Percentiles rank a stretch among this genome's conserved stretches.
These are phyloP conservation scores for Linnaemya tessellans DNA, from an alignment of 2,888 invertebrate species.

Conservation along the genomic window DNA sequence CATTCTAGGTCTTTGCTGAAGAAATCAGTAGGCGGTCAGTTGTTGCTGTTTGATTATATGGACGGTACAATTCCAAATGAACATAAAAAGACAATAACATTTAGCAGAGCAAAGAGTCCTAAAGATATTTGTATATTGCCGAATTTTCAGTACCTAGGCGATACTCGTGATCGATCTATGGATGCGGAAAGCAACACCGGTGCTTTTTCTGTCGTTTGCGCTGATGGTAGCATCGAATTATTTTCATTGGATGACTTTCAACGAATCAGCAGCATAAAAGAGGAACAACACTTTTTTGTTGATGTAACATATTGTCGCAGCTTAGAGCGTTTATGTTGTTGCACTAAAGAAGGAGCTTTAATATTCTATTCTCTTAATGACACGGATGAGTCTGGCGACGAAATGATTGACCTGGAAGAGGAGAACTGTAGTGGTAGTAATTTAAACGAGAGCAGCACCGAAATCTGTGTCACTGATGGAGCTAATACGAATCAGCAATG, in stretches of 20 bases:
- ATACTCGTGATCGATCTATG: slow-evolving; percentile 5
- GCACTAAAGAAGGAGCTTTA: slow-evolving; percentile 91
- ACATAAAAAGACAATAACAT: slow-evolving; percentile 84
- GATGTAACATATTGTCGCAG: slow-evolving; percentile 94
- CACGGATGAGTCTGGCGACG: slow-evolving; percentile 88
- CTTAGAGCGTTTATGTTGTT: slow-evolving; percentile 93
- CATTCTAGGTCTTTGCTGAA: slow-evolving; percentile 38
- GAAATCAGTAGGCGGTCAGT: slow-evolving; percentile 78
- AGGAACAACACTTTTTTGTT: slow-evolving; percentile 89
- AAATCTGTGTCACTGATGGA: slow-evolving; percentile 64
- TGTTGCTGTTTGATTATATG: slow-evolving; percentile 79
- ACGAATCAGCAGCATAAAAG: slow-evolving; percentile 87
- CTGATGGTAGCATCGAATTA: slow-evolving; percentile 89
- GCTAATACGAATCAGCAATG: slow-evolving; percentile 44
- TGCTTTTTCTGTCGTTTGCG: slow-evolving; percentile 89
- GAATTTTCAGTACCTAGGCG: slow-evolving; percentile 68
- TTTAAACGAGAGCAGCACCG: slow-evolving; percentile 41
- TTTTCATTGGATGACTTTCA: slow-evolving; percentile 89
- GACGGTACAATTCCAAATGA: slow-evolving; percentile 79
- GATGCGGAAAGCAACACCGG: slow-evolving; percentile 81
- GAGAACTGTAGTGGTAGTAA: slow-evolving; percentile 82
- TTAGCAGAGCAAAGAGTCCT: slow-evolving; percentile 87
- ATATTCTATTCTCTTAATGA: slow-evolving; percentile 92
- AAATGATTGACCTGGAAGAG: slow-evolving; percentile 87
- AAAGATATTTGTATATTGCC: slow-evolving; percentile 89